These are phyloP conservation scores for Syngnathus scovelli DNA, from an alignment of 2,113 vertebrate species.

Conservation along the genomic window DNA sequence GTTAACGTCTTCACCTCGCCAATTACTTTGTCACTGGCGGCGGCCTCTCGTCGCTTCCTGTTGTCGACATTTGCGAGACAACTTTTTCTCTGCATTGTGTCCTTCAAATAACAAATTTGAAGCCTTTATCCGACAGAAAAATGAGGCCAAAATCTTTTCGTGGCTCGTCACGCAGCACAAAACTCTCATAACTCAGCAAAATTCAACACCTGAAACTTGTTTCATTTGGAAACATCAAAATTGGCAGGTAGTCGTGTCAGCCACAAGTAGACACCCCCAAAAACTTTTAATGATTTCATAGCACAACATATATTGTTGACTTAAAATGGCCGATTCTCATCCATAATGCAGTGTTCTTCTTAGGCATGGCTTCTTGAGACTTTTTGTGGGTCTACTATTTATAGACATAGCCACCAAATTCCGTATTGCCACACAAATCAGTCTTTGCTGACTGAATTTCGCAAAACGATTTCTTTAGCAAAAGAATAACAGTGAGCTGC, in stretches of 20 bases:
- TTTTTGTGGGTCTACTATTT: not conserved
- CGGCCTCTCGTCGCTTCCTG: constrained; percentile 2
- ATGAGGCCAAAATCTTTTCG: not conserved
- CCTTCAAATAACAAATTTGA: not conserved
- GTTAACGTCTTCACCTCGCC: not conserved
- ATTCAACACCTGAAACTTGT: too few relatives aligned
- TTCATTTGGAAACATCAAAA: too few relatives aligned
- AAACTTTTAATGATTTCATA: too few relatives aligned
- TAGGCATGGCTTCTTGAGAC: too few relatives aligned
- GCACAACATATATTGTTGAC: too few relatives aligned
- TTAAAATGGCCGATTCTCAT: too few relatives aligned
- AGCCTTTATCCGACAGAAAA: not conserved
- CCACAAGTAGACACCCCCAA: too few relatives aligned
- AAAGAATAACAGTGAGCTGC: not conserved
- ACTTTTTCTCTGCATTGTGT: not conserved
- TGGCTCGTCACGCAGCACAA: not conserved
- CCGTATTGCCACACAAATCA: constrained; percentile 2
- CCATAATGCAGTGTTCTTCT: too few relatives aligned
- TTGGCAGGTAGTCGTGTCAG: too few relatives aligned
- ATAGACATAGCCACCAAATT: not conserved
- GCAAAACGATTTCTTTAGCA: not conserved
- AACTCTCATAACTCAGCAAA: too few relatives aligned
- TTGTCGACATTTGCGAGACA: not conserved
- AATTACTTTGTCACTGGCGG: constrained; percentile 4
- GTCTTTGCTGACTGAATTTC: not conserved